These are phyloP conservation scores for Microcebus tavaratra DNA, from an alignment of 2,113 vertebrate genomes.

Conservation along the genomic window DNA sequence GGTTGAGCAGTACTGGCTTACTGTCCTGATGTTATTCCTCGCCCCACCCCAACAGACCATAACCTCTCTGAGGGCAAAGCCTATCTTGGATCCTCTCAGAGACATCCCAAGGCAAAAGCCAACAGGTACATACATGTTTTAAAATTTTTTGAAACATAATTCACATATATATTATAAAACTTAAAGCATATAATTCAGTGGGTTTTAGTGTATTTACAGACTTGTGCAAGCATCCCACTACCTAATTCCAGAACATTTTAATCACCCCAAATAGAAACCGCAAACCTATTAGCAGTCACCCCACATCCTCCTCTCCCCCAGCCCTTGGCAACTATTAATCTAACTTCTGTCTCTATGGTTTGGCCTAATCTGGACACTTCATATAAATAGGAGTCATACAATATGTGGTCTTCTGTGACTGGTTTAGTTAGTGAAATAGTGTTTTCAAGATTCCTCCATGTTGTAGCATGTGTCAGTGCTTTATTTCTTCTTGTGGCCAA, in stretches of 20 bases:
- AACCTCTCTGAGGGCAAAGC: neutral
- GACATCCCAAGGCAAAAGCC: neutral
- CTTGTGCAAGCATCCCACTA: no score
- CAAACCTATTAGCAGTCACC: neutral
- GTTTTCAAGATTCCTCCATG: neutral
- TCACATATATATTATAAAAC: neutral
- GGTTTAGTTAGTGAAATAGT: rapidly evolving
- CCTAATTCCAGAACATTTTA: neutral
- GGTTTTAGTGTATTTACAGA: neutral
- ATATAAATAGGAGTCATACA: rapidly evolving
- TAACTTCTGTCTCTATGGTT: neutral
- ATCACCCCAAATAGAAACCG: neutral
- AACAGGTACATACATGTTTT: neutral
- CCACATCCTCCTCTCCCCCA: neutral
- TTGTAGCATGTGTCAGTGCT: rapidly evolving
- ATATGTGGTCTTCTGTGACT: rapidly evolving
- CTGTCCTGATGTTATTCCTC: no score
- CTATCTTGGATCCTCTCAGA: neutral
- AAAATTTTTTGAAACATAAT: neutral
- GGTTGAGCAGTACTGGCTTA: neutral
- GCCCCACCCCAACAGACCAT: no score
- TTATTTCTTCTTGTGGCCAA: no score
- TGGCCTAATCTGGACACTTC: no score
- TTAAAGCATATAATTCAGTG: neutral
- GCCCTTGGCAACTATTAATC: no score